Conservation (phyloP, 2,888 invertebrate genomes). For the Dryococelus australis region DNA sequence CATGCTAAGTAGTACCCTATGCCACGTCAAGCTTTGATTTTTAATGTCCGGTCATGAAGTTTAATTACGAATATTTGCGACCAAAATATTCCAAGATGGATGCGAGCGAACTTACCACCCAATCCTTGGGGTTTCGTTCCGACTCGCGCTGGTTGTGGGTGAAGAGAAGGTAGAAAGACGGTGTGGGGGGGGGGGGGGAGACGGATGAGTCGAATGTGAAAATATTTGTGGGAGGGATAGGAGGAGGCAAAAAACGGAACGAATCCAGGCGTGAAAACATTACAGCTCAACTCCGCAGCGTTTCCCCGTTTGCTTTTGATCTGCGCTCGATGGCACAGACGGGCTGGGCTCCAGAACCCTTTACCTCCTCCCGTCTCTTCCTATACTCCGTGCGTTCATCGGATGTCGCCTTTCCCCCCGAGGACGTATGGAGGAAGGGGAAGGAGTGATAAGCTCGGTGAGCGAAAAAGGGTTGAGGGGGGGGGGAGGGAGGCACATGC, state of each 20-base stretch:
- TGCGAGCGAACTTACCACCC: no score
- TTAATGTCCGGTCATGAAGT: no score
- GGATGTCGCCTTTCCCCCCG: background rate
- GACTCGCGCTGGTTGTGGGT: background rate
- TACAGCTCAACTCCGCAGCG: constrained; percentile 13
- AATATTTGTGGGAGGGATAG: background rate
- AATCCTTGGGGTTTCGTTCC: background rate
- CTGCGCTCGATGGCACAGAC: background rate
- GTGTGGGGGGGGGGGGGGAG: background rate
- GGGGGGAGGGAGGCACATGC: background rate
- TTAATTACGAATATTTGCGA: no score
- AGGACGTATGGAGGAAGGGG: background rate
- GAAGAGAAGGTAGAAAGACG: background rate
- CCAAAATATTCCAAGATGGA: no score
- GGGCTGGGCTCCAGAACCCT: background rate
- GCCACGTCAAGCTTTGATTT: no score
- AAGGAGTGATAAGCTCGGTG: no score
- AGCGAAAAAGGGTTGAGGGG: background rate
- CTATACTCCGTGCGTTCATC: background rate
- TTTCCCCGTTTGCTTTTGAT: background rate
- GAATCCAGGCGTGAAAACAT: constrained; percentile 26
- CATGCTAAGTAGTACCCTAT: no score
- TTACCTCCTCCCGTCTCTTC: background rate
- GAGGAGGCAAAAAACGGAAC: constrained; percentile 20
- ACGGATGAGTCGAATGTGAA: background rate